Percentiles rank a stretch among this genome's conserved stretches.
These are phyloP conservation scores for Heterotis niloticus DNA, from an alignment of 2,113 vertebrate genomes.

Conservation along the genomic window DNA sequence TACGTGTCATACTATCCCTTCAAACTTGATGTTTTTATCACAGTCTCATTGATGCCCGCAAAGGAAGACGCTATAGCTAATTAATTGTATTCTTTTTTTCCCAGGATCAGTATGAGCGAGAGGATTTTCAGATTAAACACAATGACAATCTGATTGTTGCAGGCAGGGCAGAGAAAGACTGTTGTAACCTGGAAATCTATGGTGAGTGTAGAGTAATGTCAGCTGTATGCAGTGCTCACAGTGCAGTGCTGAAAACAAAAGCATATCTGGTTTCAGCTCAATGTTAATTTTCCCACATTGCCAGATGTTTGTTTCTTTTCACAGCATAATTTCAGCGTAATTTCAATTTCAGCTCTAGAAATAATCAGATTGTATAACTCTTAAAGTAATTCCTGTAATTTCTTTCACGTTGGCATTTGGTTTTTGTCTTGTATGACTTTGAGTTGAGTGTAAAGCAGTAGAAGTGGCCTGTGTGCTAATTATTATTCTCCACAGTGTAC, in stretches of 20 bases:
- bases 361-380: no score
- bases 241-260: no score
- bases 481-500: conserved; percentile 72
- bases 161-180: conserved; percentile 84
- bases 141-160: conserved; percentile 85
- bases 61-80: neutral
- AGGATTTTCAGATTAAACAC: conserved; percentile 88
- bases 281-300: no score
- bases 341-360: no score
- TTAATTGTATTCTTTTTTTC: conserved; percentile 6
- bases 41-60: neutral
- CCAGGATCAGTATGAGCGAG: conserved; percentile 93
- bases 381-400: no score
- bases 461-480: neutral
- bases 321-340: no score
- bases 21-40: no score
- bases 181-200: conserved; percentile 85
- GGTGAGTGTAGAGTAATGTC: conserved; percentile 56
- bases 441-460: neutral
- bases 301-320: no score
- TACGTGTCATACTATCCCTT: no score
- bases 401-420: no score
- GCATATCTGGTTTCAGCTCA: no score
- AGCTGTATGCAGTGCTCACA: no score
- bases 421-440: neutral